phyloP scores from a whole-genome alignment of 2,113 vertebrate species.

The Struthio camelus region DNA sequence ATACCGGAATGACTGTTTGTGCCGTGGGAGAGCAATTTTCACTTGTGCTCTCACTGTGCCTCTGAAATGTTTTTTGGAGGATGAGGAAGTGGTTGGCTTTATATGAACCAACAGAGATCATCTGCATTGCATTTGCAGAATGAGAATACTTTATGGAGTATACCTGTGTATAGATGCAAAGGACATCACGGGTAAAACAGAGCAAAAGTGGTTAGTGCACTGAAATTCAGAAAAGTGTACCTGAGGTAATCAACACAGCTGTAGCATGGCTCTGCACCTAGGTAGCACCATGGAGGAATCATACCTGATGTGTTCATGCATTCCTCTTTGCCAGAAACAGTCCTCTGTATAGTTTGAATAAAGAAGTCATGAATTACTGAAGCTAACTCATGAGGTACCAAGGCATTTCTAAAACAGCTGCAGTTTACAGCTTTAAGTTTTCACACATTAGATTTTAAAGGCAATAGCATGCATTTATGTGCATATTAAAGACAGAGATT shows the following conservation, averaged over 20 bases:
- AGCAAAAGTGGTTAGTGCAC: background rate
- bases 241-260: background rate
- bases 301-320: background rate
- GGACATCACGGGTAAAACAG: background rate
- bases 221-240: background rate
- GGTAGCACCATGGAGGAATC: background rate
- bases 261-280: background rate
- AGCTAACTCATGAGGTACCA: background rate
- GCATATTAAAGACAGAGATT: slow-evolving; percentile 24
- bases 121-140: background rate
- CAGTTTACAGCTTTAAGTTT: background rate
- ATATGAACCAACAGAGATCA: background rate
- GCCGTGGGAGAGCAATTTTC: background rate
- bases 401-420: background rate
- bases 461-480: slow-evolving; percentile 26
- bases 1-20: background rate
- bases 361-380: background rate
- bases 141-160: background rate
- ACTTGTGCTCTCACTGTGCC: background rate
- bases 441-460: slow-evolving; percentile 20
- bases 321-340: background rate
- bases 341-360: background rate
- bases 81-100: background rate
- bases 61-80: background rate
- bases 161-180: background rate